Percentiles rank a stretch among this genome's conserved stretches.
Conservation (phyloP, 2,888 invertebrate genomes). For the Apoda limacodes region DNA sequence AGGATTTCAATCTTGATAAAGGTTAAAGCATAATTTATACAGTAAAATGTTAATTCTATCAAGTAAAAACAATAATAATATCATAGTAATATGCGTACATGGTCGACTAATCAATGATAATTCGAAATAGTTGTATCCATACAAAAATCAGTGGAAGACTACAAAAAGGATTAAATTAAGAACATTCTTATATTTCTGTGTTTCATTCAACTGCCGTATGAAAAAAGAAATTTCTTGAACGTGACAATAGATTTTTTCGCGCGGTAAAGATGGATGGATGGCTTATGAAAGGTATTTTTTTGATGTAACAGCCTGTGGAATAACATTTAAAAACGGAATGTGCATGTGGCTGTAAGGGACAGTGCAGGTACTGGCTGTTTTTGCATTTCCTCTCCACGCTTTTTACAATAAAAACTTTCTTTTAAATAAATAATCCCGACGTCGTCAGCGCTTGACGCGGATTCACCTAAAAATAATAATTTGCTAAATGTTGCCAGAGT, state of each 20-base stretch:
- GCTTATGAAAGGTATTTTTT: slow-evolving; percentile 47
- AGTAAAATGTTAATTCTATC: too few relatives aligned
- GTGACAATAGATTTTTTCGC: slow-evolving; percentile 47
- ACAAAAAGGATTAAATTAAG: slow-evolving; percentile 47
- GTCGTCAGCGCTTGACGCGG: slow-evolving; percentile 60
- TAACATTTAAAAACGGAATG: slow-evolving; percentile 54
- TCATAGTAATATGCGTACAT: too few relatives aligned
- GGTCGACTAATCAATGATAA: too few relatives aligned
- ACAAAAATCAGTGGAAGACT: too few relatives aligned
- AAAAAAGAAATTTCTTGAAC: slow-evolving; percentile 36
- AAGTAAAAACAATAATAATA: too few relatives aligned
- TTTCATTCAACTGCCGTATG: too few relatives aligned
- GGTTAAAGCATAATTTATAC: too few relatives aligned
- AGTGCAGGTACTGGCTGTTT: slow-evolving; percentile 52
- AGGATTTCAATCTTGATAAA: too few relatives aligned
- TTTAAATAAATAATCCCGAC: slow-evolving; percentile 68
- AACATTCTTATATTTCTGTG: slow-evolving; percentile 31
- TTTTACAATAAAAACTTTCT: slow-evolving; percentile 70
- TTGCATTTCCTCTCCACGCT: slow-evolving; percentile 67
- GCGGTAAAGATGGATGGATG: slow-evolving; percentile 28
- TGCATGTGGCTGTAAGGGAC: slow-evolving; percentile 62
- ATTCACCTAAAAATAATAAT: slow-evolving; percentile 64
- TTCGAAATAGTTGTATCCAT: too few relatives aligned
- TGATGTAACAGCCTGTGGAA: slow-evolving; percentile 39
- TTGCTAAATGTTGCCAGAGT: slow-evolving; percentile 31